Evolutionary conservation across 2,113 vertebrate species (phyloP), one percentile per base, ranked within the genome.

Genomic region (Dipodomys stephensi): DNA sequence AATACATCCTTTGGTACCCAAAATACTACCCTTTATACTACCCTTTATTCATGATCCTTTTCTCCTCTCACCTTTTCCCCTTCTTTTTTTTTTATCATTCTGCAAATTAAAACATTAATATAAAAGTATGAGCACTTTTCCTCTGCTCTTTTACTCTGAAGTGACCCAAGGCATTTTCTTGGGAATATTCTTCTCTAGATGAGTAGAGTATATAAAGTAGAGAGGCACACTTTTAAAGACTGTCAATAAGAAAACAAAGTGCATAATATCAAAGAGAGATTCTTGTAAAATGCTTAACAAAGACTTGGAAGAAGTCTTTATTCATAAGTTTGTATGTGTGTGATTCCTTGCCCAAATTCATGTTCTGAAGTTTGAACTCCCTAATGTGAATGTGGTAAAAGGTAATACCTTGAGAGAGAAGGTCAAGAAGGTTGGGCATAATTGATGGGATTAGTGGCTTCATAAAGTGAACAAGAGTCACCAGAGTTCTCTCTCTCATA

Each of bases 1-100:
- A 74, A 90, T 39, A 35, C 7, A 77, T 67, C 19, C 53, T 2
- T 93, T 30, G 39, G 80, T 67, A 88, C 27, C 11, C 23, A 68
- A 95, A 90, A 69, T 57, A 95, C 88, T 71, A 83, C 23, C 23
- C 22, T 76, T 53, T 69, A 69, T 57, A 95, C 88, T 71, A 83
- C 20, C 23, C 22, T 76, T 53, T 69, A 71, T 74, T 27, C 0
- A 15, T 0, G 27, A 1, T 30, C 7, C 23, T 76, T 64, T 79
- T 84, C 32, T 87, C 46, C 12, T 90, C 85, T 76, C 18, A 49
- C 68, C 4, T 80, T 71, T 27, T 64, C 7, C 62, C 23, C 60
- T 62, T 68, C 53, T 72, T 91, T 9, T 53, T 84, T n/a, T 69
- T 23, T 22, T 1, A 68, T 10, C 2, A 77, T 35, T 28, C 73